Evolutionary conservation across 2,113 vertebrate species (phyloP), one percentile per base, ranked within the genome.

Genomic region (Triplophysa rosa): DNA sequence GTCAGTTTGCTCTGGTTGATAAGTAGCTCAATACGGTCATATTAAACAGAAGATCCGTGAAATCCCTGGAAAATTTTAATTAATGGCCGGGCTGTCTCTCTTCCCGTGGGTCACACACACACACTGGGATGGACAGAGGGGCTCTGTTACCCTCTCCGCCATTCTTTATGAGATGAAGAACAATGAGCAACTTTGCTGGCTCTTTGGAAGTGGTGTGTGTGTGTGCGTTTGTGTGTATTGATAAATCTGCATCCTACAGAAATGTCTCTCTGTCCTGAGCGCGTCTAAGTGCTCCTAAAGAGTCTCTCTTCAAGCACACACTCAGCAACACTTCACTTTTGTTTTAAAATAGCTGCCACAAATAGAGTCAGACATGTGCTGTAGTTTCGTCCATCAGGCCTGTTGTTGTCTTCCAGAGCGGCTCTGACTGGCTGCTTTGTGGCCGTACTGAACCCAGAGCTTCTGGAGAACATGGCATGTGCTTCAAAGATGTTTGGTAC

Each of bases 1-100:
- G 65, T 56, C 68, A 78, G 63, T 87, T 86, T 82, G 84, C 82
- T 56, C 67, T 70, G 62, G 23, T 62, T 76, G 67, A 67, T 63
- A 64, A 1, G 70, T 84, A 82, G 19, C 21, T 68, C 9, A 56
- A 23, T 80, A 24, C 1, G 14, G 65, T 56, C 66, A 5, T n/a
- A 17, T 4, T 24, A 47, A 73, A 71, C 13, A 63, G 54, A 77
- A 45, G 42, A 63, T n/a, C 62, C 52, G 66, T 78, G 73, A 84
- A 77, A 81, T 81, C 29, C 52, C 16, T 81, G 56, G 75, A 78
- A 78, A 84, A 74, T 81, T 61, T 8, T 11, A 11, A 54, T 76
- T 76, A 67, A 70, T 71, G 49, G 67, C n/a, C 45, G 54, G 26
- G 65, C 49, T 64, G 21, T 19, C 29, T 78, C 67, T 21, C 37